Conservation (phyloP, 2,888 invertebrate species). For the Junonia oenone region DNA sequence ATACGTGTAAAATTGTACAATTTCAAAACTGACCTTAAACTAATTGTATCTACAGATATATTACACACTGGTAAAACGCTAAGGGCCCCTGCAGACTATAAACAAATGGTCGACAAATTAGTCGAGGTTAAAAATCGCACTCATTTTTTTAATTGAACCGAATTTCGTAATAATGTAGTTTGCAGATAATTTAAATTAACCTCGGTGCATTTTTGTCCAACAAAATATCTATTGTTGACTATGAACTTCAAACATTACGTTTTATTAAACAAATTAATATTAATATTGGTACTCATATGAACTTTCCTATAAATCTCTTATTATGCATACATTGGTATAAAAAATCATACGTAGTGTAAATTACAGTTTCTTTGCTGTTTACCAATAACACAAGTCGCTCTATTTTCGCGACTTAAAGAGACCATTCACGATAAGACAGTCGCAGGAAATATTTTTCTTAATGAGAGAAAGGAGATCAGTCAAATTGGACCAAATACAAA, state of each 20-base stretch:
- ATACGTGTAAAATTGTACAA: constrained; percentile 73
- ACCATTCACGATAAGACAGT: no score
- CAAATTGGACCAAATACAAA: no score
- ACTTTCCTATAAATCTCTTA: not conserved
- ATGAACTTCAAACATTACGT: not conserved
- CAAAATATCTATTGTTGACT: not conserved
- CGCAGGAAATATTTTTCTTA: no score
- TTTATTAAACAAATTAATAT: not conserved
- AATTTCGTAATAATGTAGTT: no score
- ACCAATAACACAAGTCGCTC: no score
- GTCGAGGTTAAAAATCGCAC: not conserved
- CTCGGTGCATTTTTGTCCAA: no score
- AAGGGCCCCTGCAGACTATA: not conserved
- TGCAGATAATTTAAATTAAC: no score
- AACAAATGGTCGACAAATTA: not conserved
- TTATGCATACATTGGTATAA: not conserved
- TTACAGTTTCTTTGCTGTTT: no score
- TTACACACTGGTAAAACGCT: constrained; percentile 28
- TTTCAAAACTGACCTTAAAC: constrained; percentile 57
- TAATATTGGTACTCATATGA: not conserved
- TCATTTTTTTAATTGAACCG: no score
- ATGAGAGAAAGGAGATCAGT: no score
- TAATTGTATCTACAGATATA: constrained; percentile 38
- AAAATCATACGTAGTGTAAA: not conserved
- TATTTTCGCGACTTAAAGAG: no score